Evolutionary conservation across 2,888 invertebrate genomes (phyloP).

Genomic region (Habroteleia sp.): DNA sequence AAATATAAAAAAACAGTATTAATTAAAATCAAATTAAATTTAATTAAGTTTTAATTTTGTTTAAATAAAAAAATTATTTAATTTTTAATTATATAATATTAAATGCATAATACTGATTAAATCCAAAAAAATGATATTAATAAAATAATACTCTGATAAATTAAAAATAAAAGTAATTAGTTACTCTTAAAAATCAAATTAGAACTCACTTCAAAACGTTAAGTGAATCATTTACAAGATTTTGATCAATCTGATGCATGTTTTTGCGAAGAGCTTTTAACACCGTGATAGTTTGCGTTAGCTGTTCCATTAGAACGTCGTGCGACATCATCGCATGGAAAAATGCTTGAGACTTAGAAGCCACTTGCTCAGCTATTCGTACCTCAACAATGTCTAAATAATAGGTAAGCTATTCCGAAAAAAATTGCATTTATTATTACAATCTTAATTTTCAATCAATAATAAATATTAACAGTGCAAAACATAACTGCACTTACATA

Average conservation of each 20-base stretch:
- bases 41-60: background rate
- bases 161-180: no score
- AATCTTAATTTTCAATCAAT: no score
- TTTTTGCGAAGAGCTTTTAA: slow-evolving; percentile 88
- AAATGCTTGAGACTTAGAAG: slow-evolving; percentile 97
- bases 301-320: slow-evolving; percentile 97
- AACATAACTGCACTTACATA: no score
- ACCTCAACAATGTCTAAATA: slow-evolving; percentile 97
- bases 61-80: no score
- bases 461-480: no score
- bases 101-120: no score
- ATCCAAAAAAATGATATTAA: no score
- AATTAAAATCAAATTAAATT: background rate
- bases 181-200: background rate
- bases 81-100: no score
- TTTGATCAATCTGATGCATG: slow-evolving; percentile 89
- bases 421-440: no score
- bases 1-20: no score
- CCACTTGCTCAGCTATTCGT: slow-evolving; percentile 95
- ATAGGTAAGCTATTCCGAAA: slow-evolving; percentile 86
- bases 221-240: slow-evolving; percentile 90
- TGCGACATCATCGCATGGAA: slow-evolving; percentile 99
- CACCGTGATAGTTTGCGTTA: slow-evolving; percentile 90
- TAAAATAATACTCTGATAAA: no score
- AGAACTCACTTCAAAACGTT: slow-evolving; percentile 84